Percentiles rank a stretch among this genome's conserved stretches.
phyloP scores from a whole-genome alignment of 2,113 vertebrate genomes.

The Halcyon senegalensis region DNA sequence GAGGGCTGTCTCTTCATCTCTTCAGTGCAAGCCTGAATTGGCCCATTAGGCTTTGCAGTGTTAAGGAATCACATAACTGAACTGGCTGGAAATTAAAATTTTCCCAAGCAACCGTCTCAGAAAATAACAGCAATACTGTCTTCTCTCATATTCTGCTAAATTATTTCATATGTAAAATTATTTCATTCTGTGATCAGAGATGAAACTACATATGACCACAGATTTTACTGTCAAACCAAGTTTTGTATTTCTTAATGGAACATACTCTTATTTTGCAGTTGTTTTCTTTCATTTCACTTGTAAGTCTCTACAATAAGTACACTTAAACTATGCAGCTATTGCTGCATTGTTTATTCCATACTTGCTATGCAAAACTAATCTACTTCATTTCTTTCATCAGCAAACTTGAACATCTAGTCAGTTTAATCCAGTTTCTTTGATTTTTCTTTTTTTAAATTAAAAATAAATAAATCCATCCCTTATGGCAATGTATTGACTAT shows the following conservation, averaged over 20 bases:
- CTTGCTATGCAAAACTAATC: background rate
- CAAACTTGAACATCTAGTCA: background rate
- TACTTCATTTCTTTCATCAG: background rate
- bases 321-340: background rate
- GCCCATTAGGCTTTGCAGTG: background rate
- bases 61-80: background rate
- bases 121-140: background rate
- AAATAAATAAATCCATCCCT: background rate
- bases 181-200: background rate
- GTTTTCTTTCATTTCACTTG: background rate
- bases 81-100: background rate
- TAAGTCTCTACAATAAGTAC: background rate
- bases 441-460: background rate
- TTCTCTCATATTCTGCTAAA: background rate
- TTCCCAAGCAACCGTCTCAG: background rate
- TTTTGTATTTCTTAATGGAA: background rate
- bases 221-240: background rate
- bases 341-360: background rate
- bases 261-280: background rate
- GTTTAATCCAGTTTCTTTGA: background rate
- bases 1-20: background rate
- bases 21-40: conserved; percentile 8
- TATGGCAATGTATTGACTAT: background rate
- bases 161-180: background rate
- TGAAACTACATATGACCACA: background rate